Base-by-base conservation (phyloP, 2,113 vertebrate genomes). In the Poecilia latipinna region DNA sequence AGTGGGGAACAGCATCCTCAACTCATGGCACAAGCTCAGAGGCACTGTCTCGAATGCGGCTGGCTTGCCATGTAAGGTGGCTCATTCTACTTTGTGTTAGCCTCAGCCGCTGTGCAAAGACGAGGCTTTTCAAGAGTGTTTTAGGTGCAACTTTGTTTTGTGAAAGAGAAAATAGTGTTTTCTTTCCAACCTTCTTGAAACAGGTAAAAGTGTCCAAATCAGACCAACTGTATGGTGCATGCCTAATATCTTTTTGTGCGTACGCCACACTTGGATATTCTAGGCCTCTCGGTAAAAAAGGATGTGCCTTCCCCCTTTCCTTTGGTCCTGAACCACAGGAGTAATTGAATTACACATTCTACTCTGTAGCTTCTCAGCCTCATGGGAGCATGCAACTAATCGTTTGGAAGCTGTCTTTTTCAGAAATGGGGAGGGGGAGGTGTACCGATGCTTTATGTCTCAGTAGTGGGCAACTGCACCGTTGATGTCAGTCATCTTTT, bases 311-410 rank as follows among this genome's bases (percentile, higher is more conserved):
- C 37, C 37, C 33, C 71, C 86, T 84, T 87, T 75, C 85, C 72
- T 88, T 80, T 84, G 80, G 89, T 91, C 83, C 86, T 85, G 86
- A 90, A 87, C 86, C 42, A 44, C 78, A 82, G 88, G 87, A 89
- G 86, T 94, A 93, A 94, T 92, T 92, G 75, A 94, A 94, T 95
- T 93, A 92, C 90, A 82, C 73, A 66, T 66, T 83, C 73, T 79
- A 70, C 75, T 78, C 80, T 77, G 54, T 66, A 74, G 70, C 75
- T 80, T 75, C 74, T 72, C 70, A 64, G 76, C 85, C 91, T 82
- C 87, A 70, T 70, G 86, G 86, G 90, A 90, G 80, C 66, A 79
- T 82, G 83, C 85, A 78, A 88, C 90, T 93, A 92, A 94, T 91
- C 82, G 90, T 88, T 89, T 68, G 75, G 84, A 90, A 86, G 92